Conservation (phyloP, 1,140 invertebrate species). For the Neelides sp. region DNA sequence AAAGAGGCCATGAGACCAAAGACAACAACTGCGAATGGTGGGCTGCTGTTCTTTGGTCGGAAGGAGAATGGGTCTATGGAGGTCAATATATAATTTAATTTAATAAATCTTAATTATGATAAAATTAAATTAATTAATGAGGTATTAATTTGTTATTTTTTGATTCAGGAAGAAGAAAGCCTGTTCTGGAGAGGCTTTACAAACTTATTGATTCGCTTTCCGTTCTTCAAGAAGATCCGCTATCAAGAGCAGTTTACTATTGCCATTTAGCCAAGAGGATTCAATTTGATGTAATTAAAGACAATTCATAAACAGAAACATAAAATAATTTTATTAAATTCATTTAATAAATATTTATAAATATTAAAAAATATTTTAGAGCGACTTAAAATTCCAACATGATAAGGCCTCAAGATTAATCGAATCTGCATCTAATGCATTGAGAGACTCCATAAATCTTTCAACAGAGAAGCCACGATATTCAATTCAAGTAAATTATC, state of each 20-base stretch:
- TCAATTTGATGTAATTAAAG: no score
- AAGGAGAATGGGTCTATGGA: conserved; percentile 27
- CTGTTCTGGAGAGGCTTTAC: conserved; percentile 22
- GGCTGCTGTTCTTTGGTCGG: conserved; percentile 22
- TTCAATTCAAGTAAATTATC: conserved; percentile 4
- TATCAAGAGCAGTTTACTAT: conserved; percentile 22
- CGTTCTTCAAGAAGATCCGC: conserved; percentile 17
- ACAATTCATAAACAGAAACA: no score
- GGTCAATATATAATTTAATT: background rate
- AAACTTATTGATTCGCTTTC: conserved; percentile 21
- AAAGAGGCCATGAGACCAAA: conserved; percentile 5
- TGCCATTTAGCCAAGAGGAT: conserved; percentile 20
- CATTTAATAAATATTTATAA: no score
- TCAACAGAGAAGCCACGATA: conserved; percentile 18
- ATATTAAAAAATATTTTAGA: no score
- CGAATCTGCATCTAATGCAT: conserved; percentile 7
- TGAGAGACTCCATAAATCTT: conserved; percentile 25
- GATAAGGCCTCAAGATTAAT: conserved; percentile 8
- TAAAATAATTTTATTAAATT: no score
- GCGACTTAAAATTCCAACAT: no score
- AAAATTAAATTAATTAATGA: no score
- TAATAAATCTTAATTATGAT: no score
- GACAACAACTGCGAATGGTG: conserved; percentile 28
- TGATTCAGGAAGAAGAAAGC: conserved; percentile 8
- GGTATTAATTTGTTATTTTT: background rate